Conservation (phyloP, 2,113 vertebrate genomes). For the Hippocampus comes region DNA sequence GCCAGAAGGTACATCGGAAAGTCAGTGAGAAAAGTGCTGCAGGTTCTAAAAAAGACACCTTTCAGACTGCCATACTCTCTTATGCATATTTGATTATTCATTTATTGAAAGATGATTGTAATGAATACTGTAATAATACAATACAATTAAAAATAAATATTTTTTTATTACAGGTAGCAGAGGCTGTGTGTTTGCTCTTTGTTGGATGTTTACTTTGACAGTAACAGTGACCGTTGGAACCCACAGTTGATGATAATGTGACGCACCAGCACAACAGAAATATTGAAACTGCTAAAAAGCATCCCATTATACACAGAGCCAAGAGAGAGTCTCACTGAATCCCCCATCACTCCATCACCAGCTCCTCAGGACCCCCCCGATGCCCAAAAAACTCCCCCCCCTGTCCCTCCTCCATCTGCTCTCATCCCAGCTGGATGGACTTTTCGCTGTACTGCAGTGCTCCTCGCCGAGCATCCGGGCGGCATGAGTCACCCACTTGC, state of each 20-base stretch:
- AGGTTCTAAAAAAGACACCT: background rate
- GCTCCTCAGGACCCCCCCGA: background rate
- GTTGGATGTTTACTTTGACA: too few species aligned
- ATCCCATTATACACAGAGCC: background rate
- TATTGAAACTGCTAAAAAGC: background rate
- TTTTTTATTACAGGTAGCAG: too few species aligned
- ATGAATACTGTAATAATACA: too few species aligned
- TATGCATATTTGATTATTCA: too few species aligned
- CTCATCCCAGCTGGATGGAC: conserved; percentile 62
- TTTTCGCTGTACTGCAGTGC: conserved; percentile 62
- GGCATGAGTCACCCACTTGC: conserved; percentile 65
- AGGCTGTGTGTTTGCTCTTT: background rate
- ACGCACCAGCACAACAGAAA: background rate
- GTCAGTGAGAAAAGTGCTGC: background rate
- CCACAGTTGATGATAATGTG: background rate
- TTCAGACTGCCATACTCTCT: too few species aligned
- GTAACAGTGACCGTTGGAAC: too few species aligned
- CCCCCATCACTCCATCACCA: background rate
- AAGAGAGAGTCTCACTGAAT: background rate
- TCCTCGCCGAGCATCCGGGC: conserved; percentile 37
- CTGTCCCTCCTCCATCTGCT: conserved; percentile 48
- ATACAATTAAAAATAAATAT: too few species aligned
- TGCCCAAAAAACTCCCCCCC: background rate
- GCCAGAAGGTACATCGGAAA: background rate
- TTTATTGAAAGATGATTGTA: too few species aligned